A percentile compares a stretch with the other conserved stretches of the same genome.
Conservation (phyloP, 2,113 vertebrate genomes). For the Arvicanthis niloticus region DNA sequence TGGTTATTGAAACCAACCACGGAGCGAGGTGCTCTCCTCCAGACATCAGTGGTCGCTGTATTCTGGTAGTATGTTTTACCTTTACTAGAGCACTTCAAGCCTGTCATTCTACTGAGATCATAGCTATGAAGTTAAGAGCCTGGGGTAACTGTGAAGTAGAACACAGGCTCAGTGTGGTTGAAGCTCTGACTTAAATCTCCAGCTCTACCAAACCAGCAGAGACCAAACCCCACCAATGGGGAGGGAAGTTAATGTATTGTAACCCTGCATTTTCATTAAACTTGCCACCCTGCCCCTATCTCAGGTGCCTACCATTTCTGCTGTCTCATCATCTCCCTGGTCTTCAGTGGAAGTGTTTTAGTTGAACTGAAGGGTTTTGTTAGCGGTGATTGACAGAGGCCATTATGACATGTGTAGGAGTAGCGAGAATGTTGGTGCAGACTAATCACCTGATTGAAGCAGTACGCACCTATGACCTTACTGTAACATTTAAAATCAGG, state of each 20-base stretch:
- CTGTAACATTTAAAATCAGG: constrained; percentile 43
- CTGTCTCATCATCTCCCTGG: not conserved
- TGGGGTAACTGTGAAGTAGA: not conserved
- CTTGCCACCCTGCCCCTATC: no score
- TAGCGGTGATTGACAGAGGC: constrained; percentile 80
- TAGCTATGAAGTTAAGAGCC: not conserved
- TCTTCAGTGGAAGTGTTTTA: constrained; percentile 57
- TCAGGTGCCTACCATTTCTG: not conserved
- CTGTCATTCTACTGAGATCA: not conserved
- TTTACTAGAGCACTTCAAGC: not conserved
- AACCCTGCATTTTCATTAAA: not conserved
- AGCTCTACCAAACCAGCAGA: not conserved
- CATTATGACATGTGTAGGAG: constrained; percentile 76
- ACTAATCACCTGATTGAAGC: constrained; percentile 68
- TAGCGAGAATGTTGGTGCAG: constrained; percentile 77
- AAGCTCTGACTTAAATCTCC: not conserved
- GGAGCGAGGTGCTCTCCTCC: not conserved
- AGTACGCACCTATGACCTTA: constrained; percentile 58
- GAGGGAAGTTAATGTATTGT: not conserved
- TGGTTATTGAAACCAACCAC: not conserved
- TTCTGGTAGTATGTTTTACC: not conserved
- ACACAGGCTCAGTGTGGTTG: not conserved
- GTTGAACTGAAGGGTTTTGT: constrained; percentile 70
- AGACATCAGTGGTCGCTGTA: not conserved
- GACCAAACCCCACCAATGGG: not conserved